Conservation (phyloP, 2,888 invertebrate genomes). For the Phragmatobia fuliginosa region DNA sequence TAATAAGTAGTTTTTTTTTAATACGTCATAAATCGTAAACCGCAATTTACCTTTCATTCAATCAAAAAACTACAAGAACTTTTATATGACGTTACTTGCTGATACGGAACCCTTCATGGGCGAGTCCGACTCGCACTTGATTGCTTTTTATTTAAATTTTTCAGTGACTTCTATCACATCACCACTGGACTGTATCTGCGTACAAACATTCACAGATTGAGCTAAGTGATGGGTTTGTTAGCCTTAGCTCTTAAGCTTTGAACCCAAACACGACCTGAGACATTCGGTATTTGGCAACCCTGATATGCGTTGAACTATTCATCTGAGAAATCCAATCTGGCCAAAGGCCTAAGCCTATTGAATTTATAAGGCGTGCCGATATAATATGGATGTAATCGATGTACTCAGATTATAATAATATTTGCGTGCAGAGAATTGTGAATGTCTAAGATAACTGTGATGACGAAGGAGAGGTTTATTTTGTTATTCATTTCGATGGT, state of each 20-base stretch:
- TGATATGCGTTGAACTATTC: constrained; percentile 28
- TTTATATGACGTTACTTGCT: no score
- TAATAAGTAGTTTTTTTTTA: no score
- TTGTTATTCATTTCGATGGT: background rate
- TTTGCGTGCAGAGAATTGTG: constrained; percentile 5
- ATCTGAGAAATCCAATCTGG: constrained; percentile 43
- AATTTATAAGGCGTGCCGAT: constrained; percentile 27
- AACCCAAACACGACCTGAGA: background rate
- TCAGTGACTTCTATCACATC: background rate
- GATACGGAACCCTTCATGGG: no score
- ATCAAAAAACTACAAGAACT: no score
- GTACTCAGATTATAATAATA: constrained; percentile 1
- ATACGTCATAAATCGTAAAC: no score
- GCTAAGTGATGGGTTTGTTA: background rate
- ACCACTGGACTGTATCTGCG: background rate
- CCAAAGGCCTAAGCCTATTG: constrained; percentile 42
- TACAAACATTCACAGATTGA: background rate
- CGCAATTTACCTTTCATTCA: no score
- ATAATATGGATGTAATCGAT: constrained; percentile 17
- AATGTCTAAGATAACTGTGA: constrained; percentile 1
- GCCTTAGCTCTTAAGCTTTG: background rate
- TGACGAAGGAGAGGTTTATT: background rate
- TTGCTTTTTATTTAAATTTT: background rate
- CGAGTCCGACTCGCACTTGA: no score
- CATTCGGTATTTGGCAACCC: constrained; percentile 6